These are phyloP conservation scores for Cyanoramphus novaezelandiae DNA, from an alignment of 2,113 vertebrate genomes.

Conservation along the genomic window DNA sequence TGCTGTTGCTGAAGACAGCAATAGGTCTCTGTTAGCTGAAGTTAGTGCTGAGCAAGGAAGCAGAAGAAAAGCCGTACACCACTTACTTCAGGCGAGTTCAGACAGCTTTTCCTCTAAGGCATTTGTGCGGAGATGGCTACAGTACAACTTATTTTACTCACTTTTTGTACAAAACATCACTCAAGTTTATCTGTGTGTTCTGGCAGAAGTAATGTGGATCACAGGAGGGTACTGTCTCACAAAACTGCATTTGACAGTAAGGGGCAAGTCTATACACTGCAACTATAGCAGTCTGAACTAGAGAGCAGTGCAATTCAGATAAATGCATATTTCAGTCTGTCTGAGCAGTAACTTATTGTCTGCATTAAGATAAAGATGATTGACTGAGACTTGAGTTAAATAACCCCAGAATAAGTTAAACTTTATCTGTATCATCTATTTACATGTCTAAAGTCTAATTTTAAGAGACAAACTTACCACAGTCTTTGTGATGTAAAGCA, in stretches of 20 bases:
- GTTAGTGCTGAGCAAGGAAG: not conserved
- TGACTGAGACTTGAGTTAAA: not conserved
- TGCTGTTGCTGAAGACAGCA: fast-evolving
- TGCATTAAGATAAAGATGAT: not conserved
- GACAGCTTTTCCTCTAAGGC: not conserved
- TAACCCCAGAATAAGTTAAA: not conserved
- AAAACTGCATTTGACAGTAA: not conserved
- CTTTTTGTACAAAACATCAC: not conserved
- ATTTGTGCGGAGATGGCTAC: not conserved
- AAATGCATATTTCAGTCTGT: not conserved
- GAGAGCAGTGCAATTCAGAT: not conserved
- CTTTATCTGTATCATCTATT: not conserved
- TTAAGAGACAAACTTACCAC: not conserved
- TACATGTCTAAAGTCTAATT: not conserved
- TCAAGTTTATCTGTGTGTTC: not conserved
- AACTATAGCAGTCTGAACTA: not conserved
- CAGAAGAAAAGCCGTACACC: not conserved
- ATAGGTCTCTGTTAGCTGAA: not conserved
- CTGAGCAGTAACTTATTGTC: not conserved
- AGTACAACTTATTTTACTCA: not conserved
- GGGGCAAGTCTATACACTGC: not conserved
- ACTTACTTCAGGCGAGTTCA: not conserved
- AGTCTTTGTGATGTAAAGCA: not conserved
- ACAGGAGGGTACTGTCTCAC: not conserved
- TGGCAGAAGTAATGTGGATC: not conserved